A percentile compares a stretch with the other conserved stretches of the same genome.
Evolutionary conservation across 2,888 invertebrate species (phyloP).

Genomic region (Seira ritae): DNA sequence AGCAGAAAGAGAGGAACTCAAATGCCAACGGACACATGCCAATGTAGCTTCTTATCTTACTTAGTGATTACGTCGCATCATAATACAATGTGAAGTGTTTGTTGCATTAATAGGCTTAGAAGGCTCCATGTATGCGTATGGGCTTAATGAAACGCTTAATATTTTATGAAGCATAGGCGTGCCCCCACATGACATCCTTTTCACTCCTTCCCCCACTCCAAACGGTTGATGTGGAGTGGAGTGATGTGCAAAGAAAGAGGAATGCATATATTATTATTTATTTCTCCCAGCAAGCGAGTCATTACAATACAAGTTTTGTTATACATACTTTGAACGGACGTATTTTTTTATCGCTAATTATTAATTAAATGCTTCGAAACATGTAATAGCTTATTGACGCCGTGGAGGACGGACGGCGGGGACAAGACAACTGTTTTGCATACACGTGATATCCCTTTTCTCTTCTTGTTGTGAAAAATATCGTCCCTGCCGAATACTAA

Average conservation of each 20-base stretch:
- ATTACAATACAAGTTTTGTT: neutral
- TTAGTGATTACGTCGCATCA: too few species aligned
- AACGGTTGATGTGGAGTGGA: neutral
- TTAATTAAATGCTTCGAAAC: neutral
- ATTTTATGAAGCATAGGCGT: slow-evolving; percentile 7
- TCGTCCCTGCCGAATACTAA: neutral
- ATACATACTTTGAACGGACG: neutral
- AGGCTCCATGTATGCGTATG: neutral
- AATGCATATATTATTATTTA: too few species aligned
- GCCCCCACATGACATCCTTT: neutral
- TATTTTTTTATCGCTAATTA: slow-evolving; percentile 6
- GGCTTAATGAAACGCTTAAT: neutral
- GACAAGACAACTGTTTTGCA: neutral
- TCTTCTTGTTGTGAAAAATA: neutral
- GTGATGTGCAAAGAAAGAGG: neutral
- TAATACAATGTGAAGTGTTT: neutral
- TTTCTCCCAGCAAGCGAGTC: neutral
- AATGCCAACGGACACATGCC: too few species aligned
- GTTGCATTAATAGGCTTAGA: neutral
- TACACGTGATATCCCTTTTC: neutral
- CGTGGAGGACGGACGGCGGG: neutral
- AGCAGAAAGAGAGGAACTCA: too few species aligned
- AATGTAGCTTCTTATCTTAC: too few species aligned
- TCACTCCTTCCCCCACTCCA: neutral
- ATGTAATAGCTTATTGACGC: slow-evolving; percentile 7